Evolutionary conservation across 1,140 invertebrate species (phyloP), one percentile per base, ranked within the genome.

Genomic region (Ostrea edulis): DNA sequence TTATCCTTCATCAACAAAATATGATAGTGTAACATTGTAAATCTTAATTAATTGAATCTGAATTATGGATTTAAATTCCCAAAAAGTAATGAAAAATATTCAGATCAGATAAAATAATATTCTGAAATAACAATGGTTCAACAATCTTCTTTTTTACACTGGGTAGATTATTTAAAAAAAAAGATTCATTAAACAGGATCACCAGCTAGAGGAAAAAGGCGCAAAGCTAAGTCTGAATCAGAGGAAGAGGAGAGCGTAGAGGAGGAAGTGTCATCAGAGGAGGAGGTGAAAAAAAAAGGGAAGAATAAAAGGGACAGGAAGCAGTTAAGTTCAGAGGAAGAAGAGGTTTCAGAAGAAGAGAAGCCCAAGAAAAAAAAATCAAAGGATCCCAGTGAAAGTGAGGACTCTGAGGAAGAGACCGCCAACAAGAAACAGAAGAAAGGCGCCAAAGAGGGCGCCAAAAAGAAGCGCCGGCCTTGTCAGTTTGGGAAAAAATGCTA

Each of bases 401-500:
- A 91, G 81, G 86, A 89, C 35, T 81, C 81, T 25, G 83, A 89
- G 52, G 86, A 92, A 84, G 88, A 90, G 77, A 62, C 85, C 54
- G 5, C 51, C 17, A 54, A n/a, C 11, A 88, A 89, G 85, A 71
- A 87, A 82, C 55, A 51, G 35, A 85, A 88, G 14, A 81, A 91
- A 53, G 65, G 89, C 68, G 52, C 29, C 4, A 81, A 58, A 20
- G 77, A 90, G 25, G 89, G 89, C 44, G 87, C 58, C 25, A 65
- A 25, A 55, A 90, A 89, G 68, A 77, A 58, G 82, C 88, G 89
- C 87, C 90, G 85, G 87, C 90, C 90, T 51, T 95, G 94, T 89
- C 90, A 91, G 87, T 95, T 94, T 92, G 94, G 94, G 7, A 92
- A 92, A 81, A 93, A 94, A 87, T 95, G 94, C 89, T 95, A 95